Percentiles rank a stretch among this genome's conserved stretches.
These are phyloP conservation scores for Suncus etruscus DNA, from an alignment of 2,113 vertebrate species.

Conservation along the genomic window DNA sequence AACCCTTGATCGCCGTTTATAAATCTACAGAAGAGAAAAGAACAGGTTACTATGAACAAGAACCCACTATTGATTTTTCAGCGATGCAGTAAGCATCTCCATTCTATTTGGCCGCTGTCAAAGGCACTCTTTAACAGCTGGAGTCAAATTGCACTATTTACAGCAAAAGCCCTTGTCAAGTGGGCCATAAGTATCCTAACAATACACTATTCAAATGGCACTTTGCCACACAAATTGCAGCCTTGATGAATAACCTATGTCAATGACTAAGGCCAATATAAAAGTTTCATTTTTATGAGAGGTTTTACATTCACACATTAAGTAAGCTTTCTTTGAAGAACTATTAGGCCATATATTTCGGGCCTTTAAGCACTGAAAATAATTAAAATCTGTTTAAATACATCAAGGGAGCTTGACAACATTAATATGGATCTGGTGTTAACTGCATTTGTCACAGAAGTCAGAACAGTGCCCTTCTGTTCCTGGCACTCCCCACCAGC, in stretches of 20 bases:
- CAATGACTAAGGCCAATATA: constrained; percentile 85
- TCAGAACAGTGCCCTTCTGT: constrained; percentile 81
- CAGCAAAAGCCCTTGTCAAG: constrained; percentile 95
- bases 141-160: constrained; percentile 99
- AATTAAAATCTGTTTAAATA: constrained; percentile 90
- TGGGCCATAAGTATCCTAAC: constrained; percentile 92
- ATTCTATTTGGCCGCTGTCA: constrained; percentile 97
- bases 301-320: constrained; percentile 87
- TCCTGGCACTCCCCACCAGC: constrained; percentile 85
- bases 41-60: constrained; percentile 94
- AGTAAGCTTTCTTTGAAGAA: constrained; percentile 85
- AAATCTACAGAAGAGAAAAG: constrained; percentile 90
- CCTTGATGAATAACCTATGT: constrained; percentile 89
- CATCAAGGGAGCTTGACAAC: constrained; percentile 88
- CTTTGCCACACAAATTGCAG: constrained; percentile 91
- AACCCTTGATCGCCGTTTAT: constrained; percentile 87
- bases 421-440: constrained; percentile 90
- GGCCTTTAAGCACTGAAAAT: constrained; percentile 83
- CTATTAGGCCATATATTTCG: constrained; percentile 83
- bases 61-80: constrained; percentile 97
- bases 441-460: constrained; percentile 89
- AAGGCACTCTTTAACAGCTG: constrained; percentile 98
- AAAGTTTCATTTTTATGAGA: constrained; percentile 89
- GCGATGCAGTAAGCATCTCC: constrained; percentile 93
- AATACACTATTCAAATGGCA: constrained; percentile 92